These are phyloP conservation scores for Mimumesa dahlbomi DNA, from an alignment of 2,888 invertebrate genomes.

Conservation along the genomic window DNA sequence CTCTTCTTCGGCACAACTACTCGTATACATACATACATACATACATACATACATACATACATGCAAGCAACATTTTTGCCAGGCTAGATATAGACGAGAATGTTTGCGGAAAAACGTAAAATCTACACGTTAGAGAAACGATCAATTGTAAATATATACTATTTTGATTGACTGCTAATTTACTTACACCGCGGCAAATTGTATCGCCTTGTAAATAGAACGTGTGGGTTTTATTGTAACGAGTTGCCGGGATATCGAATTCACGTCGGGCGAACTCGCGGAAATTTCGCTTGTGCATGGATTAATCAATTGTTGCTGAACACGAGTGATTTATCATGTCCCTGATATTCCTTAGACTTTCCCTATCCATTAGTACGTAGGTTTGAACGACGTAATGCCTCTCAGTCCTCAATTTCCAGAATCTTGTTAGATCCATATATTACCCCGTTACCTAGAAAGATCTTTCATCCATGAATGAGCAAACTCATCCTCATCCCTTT, in stretches of 20 bases:
- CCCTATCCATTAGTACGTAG: constrained; percentile 24
- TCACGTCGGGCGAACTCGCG: too few relatives aligned
- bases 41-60: not conserved
- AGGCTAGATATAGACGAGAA: not conserved
- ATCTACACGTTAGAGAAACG: too few relatives aligned
- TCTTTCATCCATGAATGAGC: constrained; percentile 22
- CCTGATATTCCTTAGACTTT: constrained; percentile 35
- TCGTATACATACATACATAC: constrained; percentile 24
- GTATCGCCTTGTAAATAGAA: too few relatives aligned
- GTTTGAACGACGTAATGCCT: constrained; percentile 27
- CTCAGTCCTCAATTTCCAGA: constrained; percentile 26
- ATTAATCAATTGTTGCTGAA: constrained; percentile 49
- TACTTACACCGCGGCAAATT: too few relatives aligned
- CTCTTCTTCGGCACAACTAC: constrained; percentile 32
- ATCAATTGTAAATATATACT: too few relatives aligned
- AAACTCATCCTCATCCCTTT: not conserved
- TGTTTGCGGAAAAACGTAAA: constrained; percentile 10
- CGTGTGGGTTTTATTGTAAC: too few relatives aligned
- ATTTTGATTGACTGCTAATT: too few relatives aligned
- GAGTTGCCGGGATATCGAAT: too few relatives aligned
- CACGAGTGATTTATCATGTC: constrained; percentile 42
- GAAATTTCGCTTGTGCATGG: too few relatives aligned
- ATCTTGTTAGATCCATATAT: constrained; percentile 17
- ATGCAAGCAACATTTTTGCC: not conserved
- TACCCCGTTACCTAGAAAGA: constrained; percentile 11